Evolutionary conservation across 2,888 invertebrate species (phyloP).

Genomic region (Ormyrus thymus): DNA sequence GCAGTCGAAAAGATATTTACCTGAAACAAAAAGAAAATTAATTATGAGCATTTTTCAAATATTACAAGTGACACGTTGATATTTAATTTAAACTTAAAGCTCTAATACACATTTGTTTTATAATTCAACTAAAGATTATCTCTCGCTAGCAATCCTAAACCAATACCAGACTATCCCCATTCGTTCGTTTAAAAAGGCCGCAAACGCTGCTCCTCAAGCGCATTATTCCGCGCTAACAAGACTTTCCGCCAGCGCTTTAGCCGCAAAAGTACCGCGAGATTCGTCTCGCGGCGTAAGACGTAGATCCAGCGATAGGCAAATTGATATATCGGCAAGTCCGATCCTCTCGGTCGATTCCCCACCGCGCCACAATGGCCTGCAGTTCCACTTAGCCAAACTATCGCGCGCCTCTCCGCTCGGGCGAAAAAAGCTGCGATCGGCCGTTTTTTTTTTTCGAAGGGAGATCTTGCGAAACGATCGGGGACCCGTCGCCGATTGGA

Average conservation of each 20-base stretch:
- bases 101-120: no score
- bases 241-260: no score
- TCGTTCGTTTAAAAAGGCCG: conserved; percentile 3
- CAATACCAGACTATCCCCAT: no score
- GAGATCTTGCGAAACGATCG: conserved; percentile 46
- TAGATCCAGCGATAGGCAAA: conserved; percentile 37
- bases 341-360: conserved; percentile 2
- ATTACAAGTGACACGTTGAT: no score
- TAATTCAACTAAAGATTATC: no score
- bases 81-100: no score
- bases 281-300: conserved; percentile 8
- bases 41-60: background rate
- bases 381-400: conserved; percentile 1
- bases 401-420: background rate
- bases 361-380: background rate
- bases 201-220: no score
- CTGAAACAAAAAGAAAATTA: conserved; percentile 27
- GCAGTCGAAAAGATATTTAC: conserved; percentile 21
- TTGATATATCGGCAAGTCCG: conserved; percentile 19
- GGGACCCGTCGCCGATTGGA: conserved; percentile 17
- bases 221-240: background rate
- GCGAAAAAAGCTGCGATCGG: conserved; percentile 6
- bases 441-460: background rate
- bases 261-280: no score
- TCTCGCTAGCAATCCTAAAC: no score